A percentile compares a stretch with the other conserved stretches of the same genome.
Evolutionary conservation across 2,888 invertebrate species (phyloP).

Genomic region (Gryllus longicercus): DNA sequence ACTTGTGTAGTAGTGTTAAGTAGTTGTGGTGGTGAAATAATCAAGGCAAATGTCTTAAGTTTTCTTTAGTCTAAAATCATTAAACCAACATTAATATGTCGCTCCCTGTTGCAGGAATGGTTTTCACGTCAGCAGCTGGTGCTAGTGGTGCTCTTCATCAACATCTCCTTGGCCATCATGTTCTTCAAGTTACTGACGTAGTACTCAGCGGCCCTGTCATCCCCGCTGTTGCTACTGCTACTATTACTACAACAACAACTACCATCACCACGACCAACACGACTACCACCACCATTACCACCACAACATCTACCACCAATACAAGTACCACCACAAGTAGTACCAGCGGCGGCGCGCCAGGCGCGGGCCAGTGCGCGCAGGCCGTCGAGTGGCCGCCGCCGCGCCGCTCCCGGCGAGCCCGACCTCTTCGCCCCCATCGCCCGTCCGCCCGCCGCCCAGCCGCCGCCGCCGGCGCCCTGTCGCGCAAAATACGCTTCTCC

Average conservation of each 20-base stretch:
- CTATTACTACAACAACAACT: too few relatives aligned
- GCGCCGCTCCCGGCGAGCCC: background rate
- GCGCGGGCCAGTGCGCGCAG: background rate
- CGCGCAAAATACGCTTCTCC: background rate
- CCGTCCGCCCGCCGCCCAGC: background rate
- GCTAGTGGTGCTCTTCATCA: conserved; percentile 88
- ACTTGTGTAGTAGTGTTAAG: too few relatives aligned
- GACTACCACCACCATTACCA: too few relatives aligned
- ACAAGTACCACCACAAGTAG: too few relatives aligned
- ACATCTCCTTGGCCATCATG: conserved; percentile 90
- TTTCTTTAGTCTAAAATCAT: too few relatives aligned
- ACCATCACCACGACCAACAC: too few relatives aligned
- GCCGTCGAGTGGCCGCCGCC: background rate
- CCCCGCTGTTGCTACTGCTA: background rate
- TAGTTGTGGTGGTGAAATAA: too few relatives aligned
- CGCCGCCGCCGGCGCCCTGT: background rate
- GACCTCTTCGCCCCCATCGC: background rate
- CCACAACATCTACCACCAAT: too few relatives aligned
- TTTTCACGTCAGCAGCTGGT: conserved; percentile 93
- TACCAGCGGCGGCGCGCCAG: too few relatives aligned
- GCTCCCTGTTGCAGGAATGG: conserved; percentile 74
- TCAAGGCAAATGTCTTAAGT: too few relatives aligned
- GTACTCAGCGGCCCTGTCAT: conserved; percentile 42
- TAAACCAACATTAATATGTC: too few relatives aligned
- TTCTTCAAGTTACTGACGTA: conserved; percentile 95